Evolutionary conservation across 1,140 invertebrate genomes (phyloP), one percentile per base, ranked within the genome.

Genomic region (Anastrepha ludens): DNA sequence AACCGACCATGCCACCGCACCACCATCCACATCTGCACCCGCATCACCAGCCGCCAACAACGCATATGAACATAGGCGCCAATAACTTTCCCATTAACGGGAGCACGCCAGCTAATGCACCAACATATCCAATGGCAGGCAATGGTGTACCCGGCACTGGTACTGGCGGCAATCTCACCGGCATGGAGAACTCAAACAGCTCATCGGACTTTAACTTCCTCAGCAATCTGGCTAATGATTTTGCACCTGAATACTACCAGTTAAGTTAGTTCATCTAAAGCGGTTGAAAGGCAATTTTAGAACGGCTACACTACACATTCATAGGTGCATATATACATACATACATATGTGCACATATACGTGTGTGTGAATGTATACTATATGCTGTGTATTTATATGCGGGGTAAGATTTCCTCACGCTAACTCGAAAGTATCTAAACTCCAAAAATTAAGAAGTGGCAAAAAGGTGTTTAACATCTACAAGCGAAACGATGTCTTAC

Each of bases 181-280:
- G 91, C 0, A 85, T 93, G 93, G 96, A 97, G 89, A 97, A 97
- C 93, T 97, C 96, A 89, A 98, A 98, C 91, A 97, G 97, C 90
- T 98, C 97, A 1, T 97, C 97, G 9, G 97, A 98, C 91, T 98
- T 98, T 93, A 98, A 98, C 93, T 98, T 98, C 90, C 95, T 98
- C 64, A 97, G 97, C 90, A 98, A 97, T 91, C 94, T 98, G 90
- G 97, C 97, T 86, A 98, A 97, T 93, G 97, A 98, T 90, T 98
- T 98, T 92, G 97, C 96, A 1, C 97, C 97, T 0, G 97, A 98
- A 93, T 98, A 98, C 92, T 98, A 98, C 89, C 93, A 93, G 88
- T 89, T 93, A 81, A 93, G 92, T 93, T 93, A 93, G 91, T 93
- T 92, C 59, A 88, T 89, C 87, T 92, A 92, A 89, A 87, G 65